Evolutionary conservation across 2,113 vertebrate species (phyloP), one percentile per base, ranked within the genome.

Genomic region (Rhabdomys dilectus): DNA sequence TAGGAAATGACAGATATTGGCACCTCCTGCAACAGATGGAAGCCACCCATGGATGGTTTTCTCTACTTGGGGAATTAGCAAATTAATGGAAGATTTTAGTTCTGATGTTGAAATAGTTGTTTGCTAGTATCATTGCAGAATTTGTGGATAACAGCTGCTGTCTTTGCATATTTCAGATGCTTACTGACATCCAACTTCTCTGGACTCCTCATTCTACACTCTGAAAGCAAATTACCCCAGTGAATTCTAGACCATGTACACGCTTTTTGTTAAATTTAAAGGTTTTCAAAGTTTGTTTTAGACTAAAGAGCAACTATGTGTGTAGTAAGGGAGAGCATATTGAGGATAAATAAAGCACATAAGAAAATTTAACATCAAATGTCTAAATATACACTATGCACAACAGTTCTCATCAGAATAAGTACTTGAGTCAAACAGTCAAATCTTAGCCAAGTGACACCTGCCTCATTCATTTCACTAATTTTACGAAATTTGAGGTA

Each of bases 1-100:
- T 96, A 92, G 29, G 36, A 97, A 96, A 96, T 94, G 93, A 93
- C 76, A 94, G 95, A 89, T 72, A 29, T 17, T 62, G 60, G 85
- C 51, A 31, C 19, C 53, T 86, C 62, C 64, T 82, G 58, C 80
- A 96, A 89, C 94, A 97, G 96, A 96, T 86, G 96, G 97, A 93
- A 93, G 11, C n/a, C 80, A 45, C 64, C 80, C 95, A 60, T 22
- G 91, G 72, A 92, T 95, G 81, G 39, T 31, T 95, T 88, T 53
- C 10, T 68, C 53, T 58, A n/a, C 89, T 77, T 89, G 72, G 85
- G 60, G 73, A 82, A 90, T 11, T 64, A 66, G 77, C 62, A 96
- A 94, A 93, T 89, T 93, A 88, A 75, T 60, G 51, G 58, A 87
- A 12, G 76, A 62, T 45, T 92, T 82, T 94, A 24, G 19, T 91